phyloP scores from a whole-genome alignment of 1,140 invertebrate species.

The Solenopsis fugax region DNA sequence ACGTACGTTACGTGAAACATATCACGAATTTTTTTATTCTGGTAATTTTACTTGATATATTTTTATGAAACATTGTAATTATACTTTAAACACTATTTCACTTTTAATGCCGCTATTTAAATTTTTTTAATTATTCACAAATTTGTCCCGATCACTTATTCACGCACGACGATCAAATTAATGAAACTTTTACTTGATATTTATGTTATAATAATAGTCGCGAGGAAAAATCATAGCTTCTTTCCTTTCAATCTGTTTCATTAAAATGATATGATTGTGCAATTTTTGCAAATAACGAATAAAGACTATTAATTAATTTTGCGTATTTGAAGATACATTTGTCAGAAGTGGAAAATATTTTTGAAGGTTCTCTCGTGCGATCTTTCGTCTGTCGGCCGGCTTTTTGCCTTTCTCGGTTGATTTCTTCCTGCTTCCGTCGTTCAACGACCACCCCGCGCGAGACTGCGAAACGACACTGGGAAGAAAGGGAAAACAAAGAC shows the following conservation, averaged over 20 bases:
- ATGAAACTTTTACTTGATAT: not conserved
- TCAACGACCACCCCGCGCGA: conserved; percentile 81
- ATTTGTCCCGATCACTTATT: not conserved
- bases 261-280: not conserved
- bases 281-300: not conserved
- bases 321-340: not conserved
- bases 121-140: conserved; percentile 29
- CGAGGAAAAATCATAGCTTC: not conserved
- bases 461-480: conserved; percentile 85
- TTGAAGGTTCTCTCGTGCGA: conserved; percentile 16
- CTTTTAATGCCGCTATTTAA: conserved; percentile 5
- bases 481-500: conserved; percentile 87
- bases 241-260: not conserved
- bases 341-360: conserved; percentile 34
- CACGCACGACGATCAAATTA: not conserved
- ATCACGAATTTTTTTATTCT: not conserved
- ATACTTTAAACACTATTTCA: conserved; percentile 1
- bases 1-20: not conserved
- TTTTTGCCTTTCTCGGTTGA: conserved; percentile 59
- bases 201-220: no score
- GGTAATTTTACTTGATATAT: conserved; percentile 1
- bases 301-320: conserved; percentile 2
- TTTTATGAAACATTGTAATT: not conserved
- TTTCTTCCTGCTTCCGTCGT: conserved; percentile 71
- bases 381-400: conserved; percentile 36